These are phyloP conservation scores for Baccha elongata DNA, from an alignment of 2,888 invertebrate species.

Conservation along the genomic window DNA sequence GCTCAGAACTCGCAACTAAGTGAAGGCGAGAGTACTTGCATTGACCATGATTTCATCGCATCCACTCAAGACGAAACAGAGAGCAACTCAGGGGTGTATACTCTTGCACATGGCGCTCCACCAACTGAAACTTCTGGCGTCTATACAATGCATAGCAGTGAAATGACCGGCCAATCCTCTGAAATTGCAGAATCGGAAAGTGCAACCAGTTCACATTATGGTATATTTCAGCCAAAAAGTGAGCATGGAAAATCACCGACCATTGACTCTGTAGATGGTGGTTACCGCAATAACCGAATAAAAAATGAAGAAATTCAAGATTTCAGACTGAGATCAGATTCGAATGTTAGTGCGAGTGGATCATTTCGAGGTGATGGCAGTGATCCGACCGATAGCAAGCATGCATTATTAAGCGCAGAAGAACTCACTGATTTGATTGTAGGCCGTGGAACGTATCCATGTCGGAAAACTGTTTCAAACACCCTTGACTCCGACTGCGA, in stretches of 20 bases:
- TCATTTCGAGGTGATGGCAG: slow-evolving; percentile 95
- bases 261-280: slow-evolving; percentile 85
- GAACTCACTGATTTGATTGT: slow-evolving; percentile 93
- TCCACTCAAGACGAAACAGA: slow-evolving; percentile 80
- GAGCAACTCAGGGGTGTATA: slow-evolving; percentile 85
- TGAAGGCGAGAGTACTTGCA: slow-evolving; percentile 87
- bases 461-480: slow-evolving; percentile 90
- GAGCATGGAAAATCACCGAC: slow-evolving; percentile 82
- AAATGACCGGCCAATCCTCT: slow-evolving; percentile 84
- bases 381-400: slow-evolving; percentile 91
- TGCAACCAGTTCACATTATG: slow-evolving; percentile 84
- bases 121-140: slow-evolving; percentile 94
- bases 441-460: slow-evolving; percentile 90
- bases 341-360: slow-evolving; percentile 89
- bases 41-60: slow-evolving; percentile 85
- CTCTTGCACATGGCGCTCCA: slow-evolving; percentile 85
- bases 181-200: slow-evolving; percentile 85
- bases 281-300: slow-evolving; percentile 82
- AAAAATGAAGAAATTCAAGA: slow-evolving; percentile 83
- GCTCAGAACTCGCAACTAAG: slow-evolving; percentile 92
- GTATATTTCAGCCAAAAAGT: slow-evolving; percentile 84
- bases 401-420: slow-evolving; percentile 90
- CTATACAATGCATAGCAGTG: slow-evolving; percentile 89
- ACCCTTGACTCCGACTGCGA: slow-evolving; percentile 95
- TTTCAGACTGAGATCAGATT: slow-evolving; percentile 89